These are phyloP conservation scores for Electrophaes corylata DNA, from an alignment of 2,888 invertebrate genomes.

Conservation along the genomic window DNA sequence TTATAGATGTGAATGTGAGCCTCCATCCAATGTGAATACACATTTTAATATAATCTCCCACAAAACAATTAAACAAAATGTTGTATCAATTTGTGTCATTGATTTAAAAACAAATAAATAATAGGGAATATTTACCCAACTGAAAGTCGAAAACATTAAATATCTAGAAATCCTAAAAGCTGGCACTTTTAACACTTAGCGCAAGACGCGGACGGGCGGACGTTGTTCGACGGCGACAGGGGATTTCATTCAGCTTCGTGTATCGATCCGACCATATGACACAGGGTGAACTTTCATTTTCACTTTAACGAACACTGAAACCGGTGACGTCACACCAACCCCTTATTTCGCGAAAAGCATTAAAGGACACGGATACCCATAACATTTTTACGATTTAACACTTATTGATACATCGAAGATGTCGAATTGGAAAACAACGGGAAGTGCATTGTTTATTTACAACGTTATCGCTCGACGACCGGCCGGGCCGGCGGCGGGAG, in stretches of 20 bases:
- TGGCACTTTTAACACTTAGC: conserved; percentile 31
- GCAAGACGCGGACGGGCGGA: conserved; percentile 24
- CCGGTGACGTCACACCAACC: conserved; percentile 44
- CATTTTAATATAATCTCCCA: background rate
- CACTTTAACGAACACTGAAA: conserved; percentile 65
- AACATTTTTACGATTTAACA: conserved; percentile 38
- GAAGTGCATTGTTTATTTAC: conserved; percentile 74
- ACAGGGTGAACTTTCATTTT: conserved; percentile 74
- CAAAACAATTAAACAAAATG: background rate
- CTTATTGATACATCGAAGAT: conserved; percentile 39
- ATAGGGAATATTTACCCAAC: conserved; percentile 32
- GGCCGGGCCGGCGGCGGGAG: conserved; percentile 48
- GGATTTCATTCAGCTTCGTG: conserved; percentile 66
- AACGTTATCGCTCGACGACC: conserved; percentile 65
- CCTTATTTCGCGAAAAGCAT: conserved; percentile 31
- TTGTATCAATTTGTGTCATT: background rate
- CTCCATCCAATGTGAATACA: too few species aligned
- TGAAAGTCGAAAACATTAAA: conserved; percentile 10
- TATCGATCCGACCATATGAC: conserved; percentile 71
- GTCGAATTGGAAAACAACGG: conserved; percentile 47
- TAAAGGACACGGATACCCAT: conserved; percentile 30
- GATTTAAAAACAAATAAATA: background rate
- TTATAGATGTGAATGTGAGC: too few species aligned
- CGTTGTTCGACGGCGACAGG: conserved; percentile 35
- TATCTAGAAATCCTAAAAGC: conserved; percentile 6